Evolutionary conservation across 2,888 invertebrate species (phyloP), one percentile per base, ranked within the genome.

Genomic region (Iphiclides podalirius): DNA sequence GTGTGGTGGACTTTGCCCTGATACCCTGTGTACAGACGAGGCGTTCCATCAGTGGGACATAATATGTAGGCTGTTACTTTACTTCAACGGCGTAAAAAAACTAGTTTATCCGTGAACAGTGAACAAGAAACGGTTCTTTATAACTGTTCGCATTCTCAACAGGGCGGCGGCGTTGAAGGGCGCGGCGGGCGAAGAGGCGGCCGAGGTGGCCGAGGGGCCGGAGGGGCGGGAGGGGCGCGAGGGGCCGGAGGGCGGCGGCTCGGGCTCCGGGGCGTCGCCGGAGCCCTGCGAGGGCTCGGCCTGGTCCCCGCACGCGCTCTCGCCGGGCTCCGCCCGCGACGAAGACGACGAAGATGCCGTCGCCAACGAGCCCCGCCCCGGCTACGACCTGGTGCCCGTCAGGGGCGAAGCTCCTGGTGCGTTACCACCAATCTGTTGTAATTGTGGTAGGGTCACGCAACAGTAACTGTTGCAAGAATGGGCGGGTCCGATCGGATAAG

Each of bases 101-200:
- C n/a, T n/a, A n/a, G n/a, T n/a, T n/a, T n/a, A n/a, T n/a, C n/a
- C n/a, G n/a, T n/a, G n/a, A n/a, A n/a, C n/a, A n/a, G n/a, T n/a
- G n/a, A n/a, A n/a, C n/a, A n/a, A n/a, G n/a, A n/a, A n/a, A n/a
- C n/a, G n/a, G n/a, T n/a, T n/a, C n/a, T n/a, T n/a, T n/a, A n/a
- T n/a, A n/a, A n/a, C n/a, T n/a, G n/a, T n/a, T n/a, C n/a, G n/a
- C n/a, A n/a, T n/a, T 13, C 13, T 52, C 56, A 0, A 3, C 65
- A 89, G 88, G 56, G 88, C 85, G 6, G 88, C 88, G 1, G 73
- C 82, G 9, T 68, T 89, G 0, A 80, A 80, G 53, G 79, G 70
- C 26, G 66, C 58, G 7, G 57, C 66, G 0, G 55, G 57, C 0
- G 72, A 74, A n/a, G 75, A 76, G 26, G 51, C 60, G 0, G 1